Conservation (phyloP, 2,113 vertebrate genomes). For the Sander lucioperca region DNA sequence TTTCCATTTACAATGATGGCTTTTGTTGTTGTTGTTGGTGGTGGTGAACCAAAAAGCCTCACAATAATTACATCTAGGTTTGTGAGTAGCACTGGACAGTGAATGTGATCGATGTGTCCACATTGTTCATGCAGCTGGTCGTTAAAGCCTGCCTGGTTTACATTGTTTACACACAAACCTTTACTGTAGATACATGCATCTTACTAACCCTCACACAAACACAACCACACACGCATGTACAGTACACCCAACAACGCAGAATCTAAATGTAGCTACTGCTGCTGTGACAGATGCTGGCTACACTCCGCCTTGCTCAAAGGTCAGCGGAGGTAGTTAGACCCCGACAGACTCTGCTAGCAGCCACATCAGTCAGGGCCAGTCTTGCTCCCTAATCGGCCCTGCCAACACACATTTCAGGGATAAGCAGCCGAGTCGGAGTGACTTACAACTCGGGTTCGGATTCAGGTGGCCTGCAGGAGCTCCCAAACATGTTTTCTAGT, state of each 20-base stretch:
- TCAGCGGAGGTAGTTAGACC: slow-evolving; percentile 41
- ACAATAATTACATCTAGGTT: background rate
- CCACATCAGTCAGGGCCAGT: slow-evolving; percentile 30
- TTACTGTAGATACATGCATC: background rate
- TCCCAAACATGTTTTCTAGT: background rate
- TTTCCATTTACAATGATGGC: no score
- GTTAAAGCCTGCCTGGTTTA: background rate
- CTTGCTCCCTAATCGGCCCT: slow-evolving; percentile 11
- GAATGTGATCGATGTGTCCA: background rate
- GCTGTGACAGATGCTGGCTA: slow-evolving; percentile 29
- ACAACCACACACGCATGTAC: background rate
- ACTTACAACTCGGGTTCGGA: slow-evolving; percentile 15
- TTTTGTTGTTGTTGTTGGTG: background rate
- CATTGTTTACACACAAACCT: background rate
- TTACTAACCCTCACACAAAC: background rate
- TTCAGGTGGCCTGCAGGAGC: background rate
- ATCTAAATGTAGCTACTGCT: background rate
- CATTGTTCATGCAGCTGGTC: background rate
- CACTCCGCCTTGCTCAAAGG: slow-evolving; percentile 32
- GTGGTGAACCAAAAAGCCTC: background rate
- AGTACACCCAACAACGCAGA: background rate
- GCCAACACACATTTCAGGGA: slow-evolving; percentile 42
- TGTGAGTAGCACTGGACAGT: background rate
- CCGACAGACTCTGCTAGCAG: slow-evolving; percentile 24
- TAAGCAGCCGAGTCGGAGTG: slow-evolving; percentile 26